Conservation (phyloP, 2,113 vertebrate species). For the Strix uralensis region DNA sequence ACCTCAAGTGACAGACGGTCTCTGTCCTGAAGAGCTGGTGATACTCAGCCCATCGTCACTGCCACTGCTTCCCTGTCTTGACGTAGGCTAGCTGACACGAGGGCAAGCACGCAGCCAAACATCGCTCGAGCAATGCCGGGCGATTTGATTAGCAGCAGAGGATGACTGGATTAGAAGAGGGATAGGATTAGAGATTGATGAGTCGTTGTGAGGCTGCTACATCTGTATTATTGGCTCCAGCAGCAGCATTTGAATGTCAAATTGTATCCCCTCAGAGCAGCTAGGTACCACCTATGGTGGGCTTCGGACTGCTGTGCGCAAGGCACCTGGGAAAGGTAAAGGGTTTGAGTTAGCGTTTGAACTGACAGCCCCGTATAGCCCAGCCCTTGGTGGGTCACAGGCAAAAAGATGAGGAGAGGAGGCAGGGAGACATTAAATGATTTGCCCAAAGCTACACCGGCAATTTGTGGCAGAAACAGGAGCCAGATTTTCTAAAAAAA, state of each 20-base stretch:
- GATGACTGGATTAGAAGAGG: neutral
- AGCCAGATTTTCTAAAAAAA: neutral
- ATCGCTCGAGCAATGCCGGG: accelerated
- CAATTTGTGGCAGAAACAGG: neutral
- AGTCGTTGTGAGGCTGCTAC: neutral
- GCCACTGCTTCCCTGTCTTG: neutral
- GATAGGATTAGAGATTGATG: neutral
- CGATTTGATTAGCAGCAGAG: neutral
- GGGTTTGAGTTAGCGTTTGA: neutral
- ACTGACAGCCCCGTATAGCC: neutral
- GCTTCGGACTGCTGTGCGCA: accelerated
- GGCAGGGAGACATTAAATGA: neutral
- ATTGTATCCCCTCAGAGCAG: neutral
- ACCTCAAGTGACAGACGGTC: neutral
- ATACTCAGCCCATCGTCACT: neutral
- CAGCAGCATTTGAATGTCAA: neutral
- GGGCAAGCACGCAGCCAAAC: neutral
- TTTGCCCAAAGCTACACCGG: neutral
- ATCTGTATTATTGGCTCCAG: neutral
- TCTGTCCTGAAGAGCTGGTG: neutral
- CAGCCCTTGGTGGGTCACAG: neutral
- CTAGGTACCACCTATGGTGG: accelerated
- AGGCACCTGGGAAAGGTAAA: neutral
- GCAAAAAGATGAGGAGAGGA: neutral
- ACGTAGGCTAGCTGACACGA: neutral